phyloP scores from a whole-genome alignment of 2,888 invertebrate species.

The Drosophila parthenogenetica region DNA sequence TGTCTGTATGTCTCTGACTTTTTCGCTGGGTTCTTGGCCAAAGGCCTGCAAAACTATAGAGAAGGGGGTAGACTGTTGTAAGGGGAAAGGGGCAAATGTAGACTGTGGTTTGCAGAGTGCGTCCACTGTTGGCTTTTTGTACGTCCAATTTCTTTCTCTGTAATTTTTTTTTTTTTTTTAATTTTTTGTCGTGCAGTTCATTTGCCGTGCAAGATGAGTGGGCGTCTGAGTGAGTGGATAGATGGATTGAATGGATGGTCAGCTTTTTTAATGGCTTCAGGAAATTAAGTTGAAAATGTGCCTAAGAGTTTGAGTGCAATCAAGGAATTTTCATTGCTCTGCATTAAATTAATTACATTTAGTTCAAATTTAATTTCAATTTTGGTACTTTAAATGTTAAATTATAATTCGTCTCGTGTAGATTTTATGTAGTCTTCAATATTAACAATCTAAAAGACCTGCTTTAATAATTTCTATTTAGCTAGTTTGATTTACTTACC shows the following conservation, averaged over 20 bases:
- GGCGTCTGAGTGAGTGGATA: conserved; percentile 42
- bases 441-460: neutral
- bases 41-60: conserved; percentile 28
- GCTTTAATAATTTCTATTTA: neutral
- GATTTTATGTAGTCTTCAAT: no score
- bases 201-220: conserved; percentile 67
- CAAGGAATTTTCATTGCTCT: conserved; percentile 21
- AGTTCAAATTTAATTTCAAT: conserved; percentile 19
- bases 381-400: neutral
- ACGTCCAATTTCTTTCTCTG: conserved; percentile 13
- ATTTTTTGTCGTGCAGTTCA: conserved; percentile 59
- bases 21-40: conserved; percentile 50
- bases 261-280: conserved; percentile 50
- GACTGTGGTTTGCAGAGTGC: conserved; percentile 62
- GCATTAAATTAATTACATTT: conserved; percentile 53
- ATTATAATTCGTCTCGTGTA: no score
- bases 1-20: conserved; percentile 61
- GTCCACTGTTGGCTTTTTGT: conserved; percentile 45
- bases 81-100: conserved; percentile 27
- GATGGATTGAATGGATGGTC: conserved; percentile 42
- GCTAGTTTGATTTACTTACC: conserved; percentile 84
- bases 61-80: neutral
- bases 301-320: conserved; percentile 39
- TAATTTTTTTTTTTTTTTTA: neutral
- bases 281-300: conserved; percentile 53